Evolutionary conservation across 1,140 invertebrate genomes (phyloP).

Genomic region (Pararge aegeria): DNA sequence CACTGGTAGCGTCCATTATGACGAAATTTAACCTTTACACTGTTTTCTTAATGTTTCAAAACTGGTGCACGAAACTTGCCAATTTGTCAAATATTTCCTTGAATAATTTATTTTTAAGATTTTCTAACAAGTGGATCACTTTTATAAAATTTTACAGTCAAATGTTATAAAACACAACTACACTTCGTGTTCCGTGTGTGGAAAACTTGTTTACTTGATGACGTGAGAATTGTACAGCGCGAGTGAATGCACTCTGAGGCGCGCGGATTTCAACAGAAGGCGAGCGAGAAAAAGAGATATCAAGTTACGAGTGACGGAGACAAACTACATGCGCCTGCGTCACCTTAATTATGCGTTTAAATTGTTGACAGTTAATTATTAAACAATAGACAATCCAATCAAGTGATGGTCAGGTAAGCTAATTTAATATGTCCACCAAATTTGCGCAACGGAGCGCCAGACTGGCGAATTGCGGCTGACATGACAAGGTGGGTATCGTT

Average conservation of each 20-base stretch:
- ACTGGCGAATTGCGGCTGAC: neutral
- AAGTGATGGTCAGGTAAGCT: slow-evolving; percentile 22
- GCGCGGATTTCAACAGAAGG: slow-evolving; percentile 49
- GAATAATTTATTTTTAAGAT: neutral
- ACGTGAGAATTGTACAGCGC: slow-evolving; percentile 31
- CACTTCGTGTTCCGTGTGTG: slow-evolving; percentile 12
- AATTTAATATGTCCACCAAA: slow-evolving; percentile 13
- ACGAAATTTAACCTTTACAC: slow-evolving; percentile 61
- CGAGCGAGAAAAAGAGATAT: slow-evolving; percentile 39
- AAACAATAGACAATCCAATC: slow-evolving; percentile 40
- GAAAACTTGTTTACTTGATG: slow-evolving; percentile 46
- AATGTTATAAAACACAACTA: slow-evolving; percentile 3
- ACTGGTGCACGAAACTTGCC: slow-evolving; percentile 2
- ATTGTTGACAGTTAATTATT: slow-evolving; percentile 44
- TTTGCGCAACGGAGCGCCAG: slow-evolving; percentile 6
- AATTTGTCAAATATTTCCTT: neutral
- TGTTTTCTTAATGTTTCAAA: slow-evolving; percentile 29
- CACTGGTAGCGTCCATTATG: slow-evolving; percentile 74
- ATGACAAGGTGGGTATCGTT: slow-evolving; percentile 4
- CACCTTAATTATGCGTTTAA: slow-evolving; percentile 24
- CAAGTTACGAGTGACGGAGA: slow-evolving; percentile 13
- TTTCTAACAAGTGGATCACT: neutral
- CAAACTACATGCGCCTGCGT: slow-evolving; percentile 43
- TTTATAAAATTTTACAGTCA: neutral
- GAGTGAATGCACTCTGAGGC: slow-evolving; percentile 63